phyloP scores from a whole-genome alignment of 2,888 invertebrate species.

The Diplolepis rosae region DNA sequence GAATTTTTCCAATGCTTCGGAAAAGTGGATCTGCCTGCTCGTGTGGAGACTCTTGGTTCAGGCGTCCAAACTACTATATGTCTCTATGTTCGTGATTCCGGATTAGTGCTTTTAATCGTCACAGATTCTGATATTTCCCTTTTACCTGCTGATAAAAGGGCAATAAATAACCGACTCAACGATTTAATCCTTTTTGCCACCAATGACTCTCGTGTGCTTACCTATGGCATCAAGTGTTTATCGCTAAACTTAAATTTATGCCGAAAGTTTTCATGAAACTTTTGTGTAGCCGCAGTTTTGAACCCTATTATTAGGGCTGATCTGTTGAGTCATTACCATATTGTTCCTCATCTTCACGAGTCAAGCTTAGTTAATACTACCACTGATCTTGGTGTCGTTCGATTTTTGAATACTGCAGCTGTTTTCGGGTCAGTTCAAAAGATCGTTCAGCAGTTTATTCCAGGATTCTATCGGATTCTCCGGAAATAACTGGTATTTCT shows the following conservation, averaged over 20 bases:
- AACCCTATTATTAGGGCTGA: neutral
- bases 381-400: neutral
- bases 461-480: too few species aligned
- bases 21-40: neutral
- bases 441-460: too few species aligned
- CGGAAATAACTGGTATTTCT: too few species aligned
- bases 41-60: neutral
- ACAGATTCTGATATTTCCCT: neutral
- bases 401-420: neutral
- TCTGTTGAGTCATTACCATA: neutral
- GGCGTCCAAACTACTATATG: neutral
- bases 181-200: neutral
- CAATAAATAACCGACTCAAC: neutral
- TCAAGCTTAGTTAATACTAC: neutral
- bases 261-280: too few species aligned
- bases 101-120: neutral
- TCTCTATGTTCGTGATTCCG: neutral
- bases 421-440: too few species aligned
- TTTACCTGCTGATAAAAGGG: neutral
- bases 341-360: neutral
- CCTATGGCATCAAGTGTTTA: neutral
- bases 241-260: neutral
- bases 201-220: neutral
- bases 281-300: neutral
- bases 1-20: too few species aligned